These are phyloP conservation scores for Stenolophus ochropezus DNA, from an alignment of 2,888 invertebrate genomes.

Conservation along the genomic window DNA sequence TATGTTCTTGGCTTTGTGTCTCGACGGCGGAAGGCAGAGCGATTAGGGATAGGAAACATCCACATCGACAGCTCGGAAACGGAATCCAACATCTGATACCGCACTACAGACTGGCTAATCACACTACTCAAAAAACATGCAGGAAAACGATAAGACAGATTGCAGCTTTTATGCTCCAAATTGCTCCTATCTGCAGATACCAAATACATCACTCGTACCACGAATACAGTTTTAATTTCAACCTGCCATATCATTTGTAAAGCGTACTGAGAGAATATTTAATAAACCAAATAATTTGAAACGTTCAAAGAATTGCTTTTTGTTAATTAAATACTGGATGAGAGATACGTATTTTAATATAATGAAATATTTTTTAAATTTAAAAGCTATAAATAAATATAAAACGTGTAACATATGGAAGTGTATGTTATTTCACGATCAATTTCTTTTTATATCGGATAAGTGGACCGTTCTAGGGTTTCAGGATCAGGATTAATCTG, in stretches of 20 bases:
- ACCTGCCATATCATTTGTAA: too few relatives aligned
- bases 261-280: too few relatives aligned
- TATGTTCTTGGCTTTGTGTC: not conserved
- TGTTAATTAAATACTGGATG: not conserved
- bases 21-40: not conserved
- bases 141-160: not conserved
- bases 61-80: slow-evolving; percentile 4
- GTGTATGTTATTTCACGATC: not conserved
- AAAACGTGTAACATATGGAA: too few relatives aligned
- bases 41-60: slow-evolving; percentile 42
- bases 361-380: not conserved
- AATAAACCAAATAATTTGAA: too few relatives aligned
- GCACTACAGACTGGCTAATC: not conserved
- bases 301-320: too few relatives aligned
- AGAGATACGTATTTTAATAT: not conserved
- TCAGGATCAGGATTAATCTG: not conserved
- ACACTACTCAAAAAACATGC: not conserved
- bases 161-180: not conserved
- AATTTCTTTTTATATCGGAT: not conserved
- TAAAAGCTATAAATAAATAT: too few relatives aligned
- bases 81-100: not conserved
- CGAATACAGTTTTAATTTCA: too few relatives aligned
- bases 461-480: not conserved
- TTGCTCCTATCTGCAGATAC: not conserved
- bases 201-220: too few relatives aligned